These are phyloP conservation scores for Embiotoca jacksoni DNA, from an alignment of 2,113 vertebrate species.

Conservation along the genomic window DNA sequence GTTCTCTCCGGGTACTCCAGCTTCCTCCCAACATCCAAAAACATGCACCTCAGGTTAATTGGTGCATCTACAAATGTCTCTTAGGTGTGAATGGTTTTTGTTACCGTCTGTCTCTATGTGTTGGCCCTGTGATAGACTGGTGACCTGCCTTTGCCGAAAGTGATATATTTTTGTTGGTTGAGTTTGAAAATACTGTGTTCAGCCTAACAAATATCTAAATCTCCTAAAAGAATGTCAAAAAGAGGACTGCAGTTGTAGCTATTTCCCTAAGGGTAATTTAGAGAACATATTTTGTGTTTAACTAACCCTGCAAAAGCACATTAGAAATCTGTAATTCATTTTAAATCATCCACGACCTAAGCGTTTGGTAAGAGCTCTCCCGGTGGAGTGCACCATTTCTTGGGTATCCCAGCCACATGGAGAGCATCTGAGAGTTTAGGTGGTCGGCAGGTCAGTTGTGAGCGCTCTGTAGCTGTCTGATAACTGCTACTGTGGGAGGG, in stretches of 20 bases:
- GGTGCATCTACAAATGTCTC: no score
- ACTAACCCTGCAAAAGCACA: neutral
- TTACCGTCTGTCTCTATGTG: no score
- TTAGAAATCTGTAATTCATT: neutral
- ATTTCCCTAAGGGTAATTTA: neutral
- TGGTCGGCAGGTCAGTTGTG: constrained; percentile 51
- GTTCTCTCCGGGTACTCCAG: no score
- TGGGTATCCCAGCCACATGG: neutral
- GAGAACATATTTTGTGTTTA: neutral
- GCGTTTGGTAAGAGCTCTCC: constrained; percentile 13
- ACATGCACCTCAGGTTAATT: no score
- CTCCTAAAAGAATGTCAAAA: neutral
- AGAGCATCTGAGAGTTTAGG: constrained; percentile 35
- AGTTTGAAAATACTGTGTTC: no score
- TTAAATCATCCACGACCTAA: constrained; percentile 22
- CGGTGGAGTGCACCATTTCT: constrained; percentile 2
- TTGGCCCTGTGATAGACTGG: no score
- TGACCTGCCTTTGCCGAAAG: no score
- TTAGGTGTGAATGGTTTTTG: no score
- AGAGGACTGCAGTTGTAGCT: neutral
- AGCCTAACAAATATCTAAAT: no score
- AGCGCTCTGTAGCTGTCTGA: constrained; percentile 44
- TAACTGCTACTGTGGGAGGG: constrained; percentile 35
- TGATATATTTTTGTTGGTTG: no score
- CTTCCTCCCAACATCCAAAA: no score